phyloP scores from a whole-genome alignment of 2,113 vertebrate species.

The Danio rerio region DNA sequence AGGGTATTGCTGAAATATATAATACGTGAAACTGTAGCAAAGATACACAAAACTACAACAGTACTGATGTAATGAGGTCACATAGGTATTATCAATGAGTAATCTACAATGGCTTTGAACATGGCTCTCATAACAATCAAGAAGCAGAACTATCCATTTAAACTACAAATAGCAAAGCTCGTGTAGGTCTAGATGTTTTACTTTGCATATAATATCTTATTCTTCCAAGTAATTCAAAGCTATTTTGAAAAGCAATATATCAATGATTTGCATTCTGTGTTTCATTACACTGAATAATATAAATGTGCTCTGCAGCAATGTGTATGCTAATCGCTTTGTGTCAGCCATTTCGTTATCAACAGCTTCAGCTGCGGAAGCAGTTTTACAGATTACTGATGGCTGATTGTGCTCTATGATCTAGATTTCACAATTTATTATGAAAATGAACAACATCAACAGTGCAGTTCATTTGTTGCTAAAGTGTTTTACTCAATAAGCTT shows the following conservation, averaged over 20 bases:
- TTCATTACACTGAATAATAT: not conserved
- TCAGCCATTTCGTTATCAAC: not conserved
- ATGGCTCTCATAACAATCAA: too few relatives aligned
- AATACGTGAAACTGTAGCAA: too few relatives aligned
- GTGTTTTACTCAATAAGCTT: not conserved
- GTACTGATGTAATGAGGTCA: too few relatives aligned
- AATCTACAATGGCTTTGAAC: too few relatives aligned
- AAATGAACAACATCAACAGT: not conserved
- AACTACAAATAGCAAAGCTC: not conserved
- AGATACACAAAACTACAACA: too few relatives aligned
- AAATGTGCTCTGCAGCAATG: not conserved
- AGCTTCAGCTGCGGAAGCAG: not conserved
- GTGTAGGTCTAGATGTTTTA: not conserved
- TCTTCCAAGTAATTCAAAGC: not conserved
- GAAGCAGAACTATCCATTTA: not conserved
- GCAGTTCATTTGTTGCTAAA: not conserved
- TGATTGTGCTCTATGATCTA: not conserved
- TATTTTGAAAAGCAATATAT: not conserved
- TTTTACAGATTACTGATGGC: not conserved
- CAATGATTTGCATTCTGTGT: not conserved
- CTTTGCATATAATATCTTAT: not conserved
- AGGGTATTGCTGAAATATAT: too few relatives aligned
- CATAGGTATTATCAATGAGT: too few relatives aligned
- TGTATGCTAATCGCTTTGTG: not conserved
- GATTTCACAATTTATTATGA: constrained; percentile 1